Evolutionary conservation across 2,113 vertebrate genomes (phyloP), one percentile per base, ranked within the genome.

Genomic region (Burhinus bistriatus): DNA sequence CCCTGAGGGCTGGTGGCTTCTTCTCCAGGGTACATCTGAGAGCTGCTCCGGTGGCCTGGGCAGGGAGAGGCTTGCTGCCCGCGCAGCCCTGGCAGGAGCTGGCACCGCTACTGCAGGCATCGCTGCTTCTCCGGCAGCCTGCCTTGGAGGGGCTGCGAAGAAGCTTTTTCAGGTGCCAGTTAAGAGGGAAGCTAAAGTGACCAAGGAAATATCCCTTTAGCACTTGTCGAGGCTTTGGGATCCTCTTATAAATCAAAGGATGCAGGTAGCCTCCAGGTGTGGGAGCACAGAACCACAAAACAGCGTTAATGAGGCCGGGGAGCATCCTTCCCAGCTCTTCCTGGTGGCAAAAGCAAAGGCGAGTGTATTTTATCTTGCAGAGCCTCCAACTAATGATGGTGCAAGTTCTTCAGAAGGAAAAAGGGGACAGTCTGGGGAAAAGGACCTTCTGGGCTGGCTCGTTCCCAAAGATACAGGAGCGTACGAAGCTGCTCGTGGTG

Each of bases 381-480:
- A 91, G 83, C n/a, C 61, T 55, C 54, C 2, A 11, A 55, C 76
- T 79, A 72, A 66, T 73, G 75, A 87, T 11, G 7, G 45, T 69
- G 58, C 69, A 15, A 34, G 83, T 79, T 90, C 83, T 94, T 89
- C 54, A 73, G 94, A 76, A 91, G 66, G 66, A 59, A 82, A 87
- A 89, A 83, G 58, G 85, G 93, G 61, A 85, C 81, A 72, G 58
- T 70, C 92, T 92, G 79, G 85, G 91, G 90, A 89, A 76, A 96
- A 89, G 69, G 90, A 86, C 97, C 83, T 95, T 87, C 73, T 82
- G 87, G 91, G 94, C 91, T 97, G 95, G 89, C 94, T 93, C 15
- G 0, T 70, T 95, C 94, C 93, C 94, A 83, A 58, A n/a, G 87
- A 84, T 45, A 15, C 84, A 34, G 93, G 87, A 89, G 87, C 26